Conservation (phyloP, 2,113 vertebrate species). For the Rhynchomys soricoides region DNA sequence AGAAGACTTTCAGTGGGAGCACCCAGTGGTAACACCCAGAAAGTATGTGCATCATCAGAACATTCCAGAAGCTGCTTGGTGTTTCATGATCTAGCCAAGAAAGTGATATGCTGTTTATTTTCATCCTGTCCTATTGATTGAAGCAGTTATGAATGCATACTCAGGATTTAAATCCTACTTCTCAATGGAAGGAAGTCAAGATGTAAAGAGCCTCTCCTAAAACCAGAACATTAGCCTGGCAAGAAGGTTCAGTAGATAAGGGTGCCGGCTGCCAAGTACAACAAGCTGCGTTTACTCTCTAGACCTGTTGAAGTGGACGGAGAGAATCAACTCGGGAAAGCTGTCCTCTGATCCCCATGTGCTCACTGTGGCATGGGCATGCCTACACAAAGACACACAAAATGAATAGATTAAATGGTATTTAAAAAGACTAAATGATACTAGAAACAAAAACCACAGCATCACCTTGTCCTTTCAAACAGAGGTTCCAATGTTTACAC, state of each 20-base stretch:
- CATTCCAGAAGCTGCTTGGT: background rate
- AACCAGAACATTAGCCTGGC: background rate
- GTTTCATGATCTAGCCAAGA: background rate
- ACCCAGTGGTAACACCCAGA: background rate
- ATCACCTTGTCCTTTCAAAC: background rate
- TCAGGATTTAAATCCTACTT: background rate
- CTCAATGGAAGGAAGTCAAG: background rate
- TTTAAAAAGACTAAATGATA: background rate
- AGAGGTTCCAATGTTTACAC: background rate
- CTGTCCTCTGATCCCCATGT: no score
- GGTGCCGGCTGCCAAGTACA: no score
- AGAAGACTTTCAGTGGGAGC: background rate
- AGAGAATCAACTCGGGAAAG: background rate
- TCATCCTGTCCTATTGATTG: background rate
- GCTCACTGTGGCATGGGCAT: background rate
- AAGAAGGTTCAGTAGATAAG: background rate
- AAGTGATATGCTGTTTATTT: background rate
- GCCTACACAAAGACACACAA: background rate
- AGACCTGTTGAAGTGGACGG: background rate
- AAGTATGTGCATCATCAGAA: background rate
- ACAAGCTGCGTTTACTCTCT: background rate
- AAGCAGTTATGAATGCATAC: background rate
- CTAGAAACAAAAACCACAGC: background rate
- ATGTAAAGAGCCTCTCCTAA: background rate
- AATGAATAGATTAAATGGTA: background rate